Percentiles rank a stretch among this genome's conserved stretches.
phyloP scores from a whole-genome alignment of 2,113 vertebrate species.

The Ia io region DNA sequence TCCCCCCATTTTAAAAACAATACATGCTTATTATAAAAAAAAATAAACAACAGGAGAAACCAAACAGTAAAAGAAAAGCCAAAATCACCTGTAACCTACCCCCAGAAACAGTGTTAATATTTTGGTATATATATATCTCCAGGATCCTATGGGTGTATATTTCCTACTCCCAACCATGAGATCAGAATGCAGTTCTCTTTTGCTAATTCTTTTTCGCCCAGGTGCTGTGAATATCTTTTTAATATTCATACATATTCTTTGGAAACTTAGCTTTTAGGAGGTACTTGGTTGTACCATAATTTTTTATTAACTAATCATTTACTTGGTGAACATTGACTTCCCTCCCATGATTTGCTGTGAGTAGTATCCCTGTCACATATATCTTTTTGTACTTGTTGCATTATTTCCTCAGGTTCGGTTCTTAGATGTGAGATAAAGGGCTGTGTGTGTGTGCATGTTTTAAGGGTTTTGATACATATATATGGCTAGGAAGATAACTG shows the following conservation, averaged over 20 bases:
- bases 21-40: background rate
- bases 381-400: background rate
- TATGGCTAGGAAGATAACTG: background rate
- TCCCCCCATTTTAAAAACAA: background rate
- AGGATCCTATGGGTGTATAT: background rate
- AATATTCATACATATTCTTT: background rate
- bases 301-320: background rate
- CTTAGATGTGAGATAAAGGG: background rate
- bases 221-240: background rate
- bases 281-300: constrained; percentile 1
- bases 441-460: background rate
- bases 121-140: constrained; percentile 6
- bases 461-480: background rate
- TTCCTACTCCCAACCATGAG: background rate
- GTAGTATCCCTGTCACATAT: background rate
- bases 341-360: background rate
- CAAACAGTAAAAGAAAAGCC: background rate
- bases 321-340: background rate
- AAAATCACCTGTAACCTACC: background rate
- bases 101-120: background rate
- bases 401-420: constrained; percentile 22
- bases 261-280: constrained; percentile 13
- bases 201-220: background rate
- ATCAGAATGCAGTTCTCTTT: background rate
- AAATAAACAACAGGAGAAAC: background rate